phyloP scores from a whole-genome alignment of 2,113 vertebrate species.

The Chlamydotis undulata region DNA sequence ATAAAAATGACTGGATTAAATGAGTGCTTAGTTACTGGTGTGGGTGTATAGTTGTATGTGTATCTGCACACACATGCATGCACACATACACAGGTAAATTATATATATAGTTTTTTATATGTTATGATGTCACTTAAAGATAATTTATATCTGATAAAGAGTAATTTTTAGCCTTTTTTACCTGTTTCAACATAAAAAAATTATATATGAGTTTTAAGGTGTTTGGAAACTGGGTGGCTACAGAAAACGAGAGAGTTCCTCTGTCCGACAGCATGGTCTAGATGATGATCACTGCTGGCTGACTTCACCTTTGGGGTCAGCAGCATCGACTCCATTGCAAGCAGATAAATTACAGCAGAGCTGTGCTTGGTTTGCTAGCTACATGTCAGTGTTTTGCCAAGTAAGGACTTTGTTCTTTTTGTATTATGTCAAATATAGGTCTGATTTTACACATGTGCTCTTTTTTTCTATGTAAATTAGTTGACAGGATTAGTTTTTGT shows the following conservation, averaged over 20 bases:
- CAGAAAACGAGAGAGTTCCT: not conserved
- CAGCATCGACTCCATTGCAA: not conserved
- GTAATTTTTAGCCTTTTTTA: slow-evolving; percentile 26
- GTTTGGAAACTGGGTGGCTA: not conserved
- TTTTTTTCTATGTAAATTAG: not conserved
- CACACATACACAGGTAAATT: not conserved
- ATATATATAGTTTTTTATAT: not conserved
- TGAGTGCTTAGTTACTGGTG: slow-evolving; percentile 57
- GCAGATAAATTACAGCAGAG: not conserved
- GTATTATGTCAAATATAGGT: not conserved
- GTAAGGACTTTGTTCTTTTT: slow-evolving; percentile 10
- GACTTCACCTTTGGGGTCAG: not conserved
- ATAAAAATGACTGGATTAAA: slow-evolving; percentile 64
- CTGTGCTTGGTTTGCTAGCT: slow-evolving; percentile 51
- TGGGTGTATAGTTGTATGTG: not conserved
- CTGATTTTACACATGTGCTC: not conserved
- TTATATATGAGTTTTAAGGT: not conserved
- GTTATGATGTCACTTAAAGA: slow-evolving; percentile 46
- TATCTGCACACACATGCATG: not conserved
- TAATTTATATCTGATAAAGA: slow-evolving; percentile 60
- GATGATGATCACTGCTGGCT: not conserved
- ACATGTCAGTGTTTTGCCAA: slow-evolving; percentile 61
- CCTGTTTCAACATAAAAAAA: not conserved
- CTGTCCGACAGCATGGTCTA: not conserved
- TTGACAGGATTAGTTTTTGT: not conserved